Conservation (phyloP, 2,113 vertebrate genomes). For the Propithecus coquereli region DNA sequence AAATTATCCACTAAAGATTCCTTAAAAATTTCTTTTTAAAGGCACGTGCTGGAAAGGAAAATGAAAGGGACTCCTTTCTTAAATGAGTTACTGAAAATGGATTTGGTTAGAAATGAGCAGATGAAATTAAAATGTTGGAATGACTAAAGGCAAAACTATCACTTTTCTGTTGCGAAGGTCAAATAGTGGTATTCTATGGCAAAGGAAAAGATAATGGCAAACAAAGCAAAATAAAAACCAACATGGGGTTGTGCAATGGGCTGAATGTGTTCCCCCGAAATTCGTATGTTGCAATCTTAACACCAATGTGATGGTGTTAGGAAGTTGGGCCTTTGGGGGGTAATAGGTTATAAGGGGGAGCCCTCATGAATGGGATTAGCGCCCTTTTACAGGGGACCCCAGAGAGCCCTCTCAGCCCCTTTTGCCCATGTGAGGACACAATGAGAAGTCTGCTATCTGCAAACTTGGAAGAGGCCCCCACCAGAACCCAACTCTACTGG, state of each 20-base stretch:
- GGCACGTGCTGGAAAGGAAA: neutral
- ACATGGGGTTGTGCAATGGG: neutral
- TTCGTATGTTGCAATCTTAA: neutral
- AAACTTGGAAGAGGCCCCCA: accelerated
- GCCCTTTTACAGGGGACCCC: neutral
- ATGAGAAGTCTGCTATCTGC: neutral
- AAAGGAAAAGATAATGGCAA: neutral
- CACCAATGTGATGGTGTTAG: neutral
- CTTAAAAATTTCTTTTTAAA: neutral
- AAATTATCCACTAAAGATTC: neutral
- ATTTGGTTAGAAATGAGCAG: neutral
- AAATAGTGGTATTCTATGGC: neutral
- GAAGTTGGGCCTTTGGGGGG: neutral
- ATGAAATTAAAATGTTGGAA: neutral
- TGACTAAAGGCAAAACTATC: neutral
- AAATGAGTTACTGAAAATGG: neutral
- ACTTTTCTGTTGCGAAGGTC: neutral
- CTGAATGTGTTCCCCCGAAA: neutral
- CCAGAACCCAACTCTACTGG: accelerated
- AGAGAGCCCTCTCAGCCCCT: neutral
- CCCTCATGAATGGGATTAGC: neutral
- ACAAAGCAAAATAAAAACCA: neutral
- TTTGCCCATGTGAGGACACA: neutral
- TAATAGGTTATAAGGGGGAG: neutral
- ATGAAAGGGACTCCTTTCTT: neutral